Evolutionary conservation across 2,113 vertebrate species (phyloP).

Genomic region (Ammodramus savannarum): DNA sequence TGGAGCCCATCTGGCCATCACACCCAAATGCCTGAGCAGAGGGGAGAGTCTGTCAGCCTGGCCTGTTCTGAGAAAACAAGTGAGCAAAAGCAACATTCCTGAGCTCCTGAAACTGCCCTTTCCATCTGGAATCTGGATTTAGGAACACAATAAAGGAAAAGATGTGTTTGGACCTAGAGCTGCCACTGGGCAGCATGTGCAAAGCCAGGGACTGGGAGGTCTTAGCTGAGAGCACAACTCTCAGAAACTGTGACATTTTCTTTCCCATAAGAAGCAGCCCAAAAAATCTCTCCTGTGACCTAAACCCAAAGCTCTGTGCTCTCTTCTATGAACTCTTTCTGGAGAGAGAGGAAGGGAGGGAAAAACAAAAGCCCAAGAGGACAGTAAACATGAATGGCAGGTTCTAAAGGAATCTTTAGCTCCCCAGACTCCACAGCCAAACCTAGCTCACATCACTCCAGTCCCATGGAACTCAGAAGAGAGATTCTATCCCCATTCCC

Average conservation of each 20-base stretch:
- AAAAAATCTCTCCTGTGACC: neutral
- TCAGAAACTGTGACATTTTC: neutral
- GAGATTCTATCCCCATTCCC: conserved; percentile 2
- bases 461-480: neutral
- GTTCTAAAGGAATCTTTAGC: neutral
- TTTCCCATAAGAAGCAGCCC: neutral
- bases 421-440: neutral
- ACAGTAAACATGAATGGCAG: neutral
- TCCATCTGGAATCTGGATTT: neutral
- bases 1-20: conserved; percentile 85
- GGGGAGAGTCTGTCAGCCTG: neutral
- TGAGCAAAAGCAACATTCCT: neutral
- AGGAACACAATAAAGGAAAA: neutral
- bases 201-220: neutral
- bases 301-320: neutral
- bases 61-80: neutral
- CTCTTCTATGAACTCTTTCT: neutral
- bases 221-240: neutral
- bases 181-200: neutral
- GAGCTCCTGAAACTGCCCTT: neutral
- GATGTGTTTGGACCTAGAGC: neutral
- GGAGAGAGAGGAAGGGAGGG: neutral
- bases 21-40: conserved; percentile 85
- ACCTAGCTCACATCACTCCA: neutral
- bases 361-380: neutral